A percentile compares a stretch with the other conserved stretches of the same genome.
These are phyloP conservation scores for Leptinotarsa peninsularis DNA, from an alignment of 2,888 invertebrate genomes.

Conservation along the genomic window DNA sequence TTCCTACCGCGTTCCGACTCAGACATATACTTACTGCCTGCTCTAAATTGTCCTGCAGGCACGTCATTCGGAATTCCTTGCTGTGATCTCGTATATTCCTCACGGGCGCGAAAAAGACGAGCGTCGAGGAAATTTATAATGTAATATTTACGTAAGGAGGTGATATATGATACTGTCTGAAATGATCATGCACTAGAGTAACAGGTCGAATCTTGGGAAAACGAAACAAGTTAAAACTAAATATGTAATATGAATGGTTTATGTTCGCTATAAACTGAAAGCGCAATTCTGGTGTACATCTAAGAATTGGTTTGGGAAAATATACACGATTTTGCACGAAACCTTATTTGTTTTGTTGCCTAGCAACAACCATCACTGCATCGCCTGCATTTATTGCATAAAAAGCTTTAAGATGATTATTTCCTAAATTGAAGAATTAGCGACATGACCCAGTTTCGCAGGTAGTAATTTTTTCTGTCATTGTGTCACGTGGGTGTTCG, in stretches of 20 bases:
- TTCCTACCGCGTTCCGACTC: slow-evolving; percentile 51
- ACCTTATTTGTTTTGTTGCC: too few relatives aligned
- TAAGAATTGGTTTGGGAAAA: too few relatives aligned
- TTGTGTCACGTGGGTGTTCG: too few relatives aligned
- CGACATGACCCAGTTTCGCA: too few relatives aligned
- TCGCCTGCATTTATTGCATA: too few relatives aligned
- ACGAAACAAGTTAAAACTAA: background rate
- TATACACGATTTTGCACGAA: too few relatives aligned
- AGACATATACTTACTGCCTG: slow-evolving; percentile 50
- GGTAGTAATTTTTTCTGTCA: too few relatives aligned
- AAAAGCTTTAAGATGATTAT: too few relatives aligned
- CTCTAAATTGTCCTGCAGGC: slow-evolving; percentile 55
- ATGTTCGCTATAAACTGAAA: too few relatives aligned
- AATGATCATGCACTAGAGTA: background rate
- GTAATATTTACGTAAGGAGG: slow-evolving; percentile 19
- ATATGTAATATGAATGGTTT: background rate
- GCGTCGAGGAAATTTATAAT: slow-evolving; percentile 14
- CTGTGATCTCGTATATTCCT: slow-evolving; percentile 21
- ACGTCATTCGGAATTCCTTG: slow-evolving; percentile 55
- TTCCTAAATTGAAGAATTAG: too few relatives aligned
- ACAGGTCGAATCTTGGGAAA: background rate
- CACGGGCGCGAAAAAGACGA: background rate
- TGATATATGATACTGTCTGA: slow-evolving; percentile 9
- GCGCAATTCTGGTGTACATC: too few relatives aligned
- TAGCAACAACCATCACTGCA: too few relatives aligned